Conservation (phyloP, 2,113 vertebrate genomes). For the Rafetus swinhoei region DNA sequence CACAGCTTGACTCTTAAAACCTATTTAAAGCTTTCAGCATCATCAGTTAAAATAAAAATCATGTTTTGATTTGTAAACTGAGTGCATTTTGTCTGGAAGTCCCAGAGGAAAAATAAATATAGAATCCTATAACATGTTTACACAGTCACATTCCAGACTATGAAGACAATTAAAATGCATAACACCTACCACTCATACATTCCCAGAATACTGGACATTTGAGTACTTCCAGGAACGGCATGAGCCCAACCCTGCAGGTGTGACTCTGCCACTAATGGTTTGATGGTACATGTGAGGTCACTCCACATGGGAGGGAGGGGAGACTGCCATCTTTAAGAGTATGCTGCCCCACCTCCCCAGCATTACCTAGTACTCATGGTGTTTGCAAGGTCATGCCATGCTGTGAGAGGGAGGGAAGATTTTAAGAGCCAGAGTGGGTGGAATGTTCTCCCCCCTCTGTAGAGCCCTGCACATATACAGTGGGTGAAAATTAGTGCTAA, state of each 20-base stretch:
- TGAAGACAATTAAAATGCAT: not conserved
- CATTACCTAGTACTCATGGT: not conserved
- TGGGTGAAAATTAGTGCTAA: not conserved
- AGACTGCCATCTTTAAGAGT: not conserved
- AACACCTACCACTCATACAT: not conserved
- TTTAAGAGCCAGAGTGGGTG: not conserved
- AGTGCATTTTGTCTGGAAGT: conserved; percentile 14
- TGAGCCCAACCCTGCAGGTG: not conserved
- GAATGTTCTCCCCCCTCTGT: not conserved
- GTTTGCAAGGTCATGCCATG: not conserved
- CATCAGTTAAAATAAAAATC: conserved; percentile 31
- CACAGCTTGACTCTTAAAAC: conserved; percentile 16
- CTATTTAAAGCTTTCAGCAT: not conserved
- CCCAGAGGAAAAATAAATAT: not conserved
- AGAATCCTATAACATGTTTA: conserved; percentile 14
- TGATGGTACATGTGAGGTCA: not conserved
- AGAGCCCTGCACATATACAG: too few species aligned
- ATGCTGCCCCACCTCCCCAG: not conserved
- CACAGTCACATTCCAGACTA: not conserved
- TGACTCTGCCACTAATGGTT: not conserved
- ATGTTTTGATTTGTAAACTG: conserved; percentile 14
- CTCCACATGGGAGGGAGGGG: not conserved
- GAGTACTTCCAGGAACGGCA: not conserved
- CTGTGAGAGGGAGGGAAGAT: not conserved
- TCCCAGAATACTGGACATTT: not conserved